Evolutionary conservation across 2,888 invertebrate genomes (phyloP).

Genomic region (Drosophila formosana): DNA sequence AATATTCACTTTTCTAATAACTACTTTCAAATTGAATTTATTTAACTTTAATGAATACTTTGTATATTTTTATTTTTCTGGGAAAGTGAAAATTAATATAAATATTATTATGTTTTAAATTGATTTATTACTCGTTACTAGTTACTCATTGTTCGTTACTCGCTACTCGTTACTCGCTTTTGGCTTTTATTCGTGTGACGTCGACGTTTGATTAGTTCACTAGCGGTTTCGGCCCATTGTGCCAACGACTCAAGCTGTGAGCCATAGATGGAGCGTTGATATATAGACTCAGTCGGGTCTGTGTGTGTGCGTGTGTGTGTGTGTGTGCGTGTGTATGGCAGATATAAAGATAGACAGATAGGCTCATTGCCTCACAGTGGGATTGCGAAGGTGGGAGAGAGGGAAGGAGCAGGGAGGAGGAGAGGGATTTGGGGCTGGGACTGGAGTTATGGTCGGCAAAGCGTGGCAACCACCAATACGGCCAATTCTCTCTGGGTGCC

Average conservation of each 20-base stretch:
- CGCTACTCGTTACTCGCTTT: not conserved
- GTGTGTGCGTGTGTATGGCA: constrained; percentile 39
- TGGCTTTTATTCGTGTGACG: not conserved
- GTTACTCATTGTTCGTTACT: not conserved
- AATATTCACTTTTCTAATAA: too few species aligned
- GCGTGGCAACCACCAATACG: constrained; percentile 66
- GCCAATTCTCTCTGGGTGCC: constrained; percentile 39
- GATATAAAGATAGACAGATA: constrained; percentile 63
- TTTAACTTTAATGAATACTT: too few species aligned
- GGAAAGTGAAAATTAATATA: too few species aligned
- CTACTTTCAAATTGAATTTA: too few species aligned
- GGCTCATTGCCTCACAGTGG: constrained; percentile 48
- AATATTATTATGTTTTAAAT: too few species aligned
- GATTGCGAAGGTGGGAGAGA: constrained; percentile 22
- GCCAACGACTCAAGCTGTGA: constrained; percentile 27
- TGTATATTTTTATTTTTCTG: too few species aligned
- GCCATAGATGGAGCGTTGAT: constrained; percentile 45
- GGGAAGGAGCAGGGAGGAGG: not conserved
- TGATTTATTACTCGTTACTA: not conserved
- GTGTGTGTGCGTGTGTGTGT: constrained; percentile 13
- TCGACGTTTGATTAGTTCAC: not conserved
- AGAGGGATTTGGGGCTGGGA: constrained; percentile 23
- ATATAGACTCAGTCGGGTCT: constrained; percentile 28
- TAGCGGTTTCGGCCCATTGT: constrained; percentile 14
- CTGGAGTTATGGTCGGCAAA: constrained; percentile 50